These are phyloP conservation scores for Rynchops niger DNA, from an alignment of 2,113 vertebrate genomes.

Conservation along the genomic window DNA sequence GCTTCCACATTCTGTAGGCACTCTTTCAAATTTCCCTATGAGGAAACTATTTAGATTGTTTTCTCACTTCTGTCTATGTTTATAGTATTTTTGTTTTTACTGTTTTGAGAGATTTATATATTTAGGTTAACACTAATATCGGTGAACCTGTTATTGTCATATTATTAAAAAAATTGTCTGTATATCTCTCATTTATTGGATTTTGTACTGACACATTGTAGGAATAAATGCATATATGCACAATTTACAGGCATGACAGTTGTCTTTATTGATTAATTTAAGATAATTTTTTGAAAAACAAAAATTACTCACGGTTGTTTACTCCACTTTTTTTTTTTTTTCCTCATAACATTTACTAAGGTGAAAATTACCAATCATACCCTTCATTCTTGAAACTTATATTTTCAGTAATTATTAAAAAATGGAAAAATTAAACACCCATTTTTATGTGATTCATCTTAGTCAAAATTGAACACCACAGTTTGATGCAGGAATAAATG, in stretches of 20 bases:
- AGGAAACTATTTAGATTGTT: neutral
- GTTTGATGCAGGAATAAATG: neutral
- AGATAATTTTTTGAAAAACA: neutral
- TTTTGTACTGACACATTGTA: neutral
- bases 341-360: neutral
- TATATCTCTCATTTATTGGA: neutral
- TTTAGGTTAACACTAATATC: neutral
- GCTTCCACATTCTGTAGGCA: neutral
- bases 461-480: neutral
- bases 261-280: neutral
- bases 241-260: neutral
- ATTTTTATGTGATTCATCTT: neutral
- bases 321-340: neutral
- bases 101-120: neutral
- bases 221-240: neutral
- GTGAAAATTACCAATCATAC: neutral
- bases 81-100: neutral
- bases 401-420: neutral
- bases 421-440: neutral
- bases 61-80: neutral
- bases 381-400: fast-evolving
- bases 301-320: neutral
- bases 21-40: neutral
- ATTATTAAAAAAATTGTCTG: neutral
- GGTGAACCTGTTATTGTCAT: neutral